phyloP scores from a whole-genome alignment of 2,113 vertebrate species.

The Tragelaphus scriptus region DNA sequence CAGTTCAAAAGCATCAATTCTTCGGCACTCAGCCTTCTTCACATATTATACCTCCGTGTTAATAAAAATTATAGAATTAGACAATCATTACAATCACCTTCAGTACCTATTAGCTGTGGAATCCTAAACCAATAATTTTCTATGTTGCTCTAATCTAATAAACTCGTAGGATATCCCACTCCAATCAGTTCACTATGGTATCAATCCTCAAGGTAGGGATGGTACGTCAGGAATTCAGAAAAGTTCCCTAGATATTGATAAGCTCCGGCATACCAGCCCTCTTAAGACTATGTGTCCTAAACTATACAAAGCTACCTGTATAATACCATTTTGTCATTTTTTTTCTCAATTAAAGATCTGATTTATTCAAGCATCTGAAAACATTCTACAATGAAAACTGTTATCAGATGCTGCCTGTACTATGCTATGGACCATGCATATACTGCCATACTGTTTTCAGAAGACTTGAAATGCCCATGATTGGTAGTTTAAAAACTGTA shows the following conservation, averaged over 20 bases:
- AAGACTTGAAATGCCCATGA: neutral
- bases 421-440: neutral
- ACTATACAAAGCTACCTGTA: neutral
- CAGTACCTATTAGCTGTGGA: neutral
- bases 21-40: too few relatives aligned
- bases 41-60: neutral
- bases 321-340: neutral
- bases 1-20: too few relatives aligned
- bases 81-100: neutral
- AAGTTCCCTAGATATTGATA: neutral
- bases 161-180: neutral
- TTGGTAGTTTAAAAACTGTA: neutral
- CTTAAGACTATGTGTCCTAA: neutral
- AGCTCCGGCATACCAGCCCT: neutral
- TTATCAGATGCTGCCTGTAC: neutral
- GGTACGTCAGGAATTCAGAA: neutral
- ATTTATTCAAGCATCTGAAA: neutral
- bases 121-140: neutral
- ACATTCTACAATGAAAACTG: neutral
- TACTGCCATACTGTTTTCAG: neutral
- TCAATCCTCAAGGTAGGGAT: neutral
- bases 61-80: conserved; percentile 3
- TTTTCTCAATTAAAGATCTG: neutral
- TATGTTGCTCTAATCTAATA: neutral
- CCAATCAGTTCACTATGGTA: neutral